A percentile compares a stretch with the other conserved stretches of the same genome.
Evolutionary conservation across 2,888 invertebrate genomes (phyloP).

Genomic region (Drosophila limbata): DNA sequence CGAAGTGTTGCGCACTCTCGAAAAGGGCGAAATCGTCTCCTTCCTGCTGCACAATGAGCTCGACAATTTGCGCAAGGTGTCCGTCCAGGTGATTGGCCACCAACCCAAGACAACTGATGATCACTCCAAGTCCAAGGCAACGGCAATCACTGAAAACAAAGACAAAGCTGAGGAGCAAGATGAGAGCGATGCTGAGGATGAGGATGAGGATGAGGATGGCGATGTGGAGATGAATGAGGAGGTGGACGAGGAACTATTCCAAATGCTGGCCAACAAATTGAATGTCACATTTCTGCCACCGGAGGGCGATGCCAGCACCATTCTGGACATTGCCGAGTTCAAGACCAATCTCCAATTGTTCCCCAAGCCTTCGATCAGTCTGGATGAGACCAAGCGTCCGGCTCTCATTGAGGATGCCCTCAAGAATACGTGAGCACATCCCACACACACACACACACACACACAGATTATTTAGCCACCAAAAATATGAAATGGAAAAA

Average conservation of each 20-base stretch:
- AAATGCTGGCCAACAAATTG: constrained; percentile 73
- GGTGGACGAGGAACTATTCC: constrained; percentile 66
- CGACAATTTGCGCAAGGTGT: constrained; percentile 83
- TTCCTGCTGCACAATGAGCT: constrained; percentile 81
- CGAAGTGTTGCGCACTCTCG: constrained; percentile 77
- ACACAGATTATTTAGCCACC: constrained; percentile 16
- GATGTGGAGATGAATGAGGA: constrained; percentile 32
- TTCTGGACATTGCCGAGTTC: constrained; percentile 79
- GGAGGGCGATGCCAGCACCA: constrained; percentile 76
- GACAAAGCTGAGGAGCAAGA: neutral
- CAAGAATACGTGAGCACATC: constrained; percentile 41
- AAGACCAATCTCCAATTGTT: constrained; percentile 80
- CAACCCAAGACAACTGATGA: constrained; percentile 7
- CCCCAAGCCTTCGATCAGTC: constrained; percentile 74
- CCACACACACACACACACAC: neutral
- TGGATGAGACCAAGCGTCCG: constrained; percentile 39
- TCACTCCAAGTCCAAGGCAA: neutral
- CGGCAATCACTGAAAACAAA: neutral
- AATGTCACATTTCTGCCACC: constrained; percentile 74
- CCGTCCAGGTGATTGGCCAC: constrained; percentile 83
- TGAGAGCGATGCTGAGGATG: constrained; percentile 37
- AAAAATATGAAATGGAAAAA: neutral
- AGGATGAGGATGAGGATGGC: constrained; percentile 33
- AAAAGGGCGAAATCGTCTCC: constrained; percentile 79
- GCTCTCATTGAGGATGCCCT: constrained; percentile 39